Base-by-base conservation (phyloP, 1,140 invertebrate species). In the Triops longicaudatus region DNA sequence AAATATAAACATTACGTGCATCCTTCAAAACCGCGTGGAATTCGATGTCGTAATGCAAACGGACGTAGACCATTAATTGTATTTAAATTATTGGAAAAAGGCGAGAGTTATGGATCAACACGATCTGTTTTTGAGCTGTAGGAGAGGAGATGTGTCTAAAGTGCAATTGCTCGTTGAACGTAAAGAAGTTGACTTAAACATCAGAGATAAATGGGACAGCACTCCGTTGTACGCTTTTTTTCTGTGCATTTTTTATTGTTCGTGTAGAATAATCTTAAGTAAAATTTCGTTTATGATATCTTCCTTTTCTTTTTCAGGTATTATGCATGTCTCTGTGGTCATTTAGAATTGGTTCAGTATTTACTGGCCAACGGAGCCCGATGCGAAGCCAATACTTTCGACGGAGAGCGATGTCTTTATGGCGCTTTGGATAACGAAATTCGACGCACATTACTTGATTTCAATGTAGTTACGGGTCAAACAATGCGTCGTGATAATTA, bases 301-400 rank as follows among this genome's bases (percentile, higher is more conserved):
- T 26, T 1, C 75, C 42, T 10, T 79, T 44, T 73, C 31, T 78
- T 81, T 37, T 83, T 44, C 79, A 87, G 86, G 76, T 88, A 88
- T 78, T 88, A 88, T 82, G 87, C 87, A 1, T 88, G 87, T 81
- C 80, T 88, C 9, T 88, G 87, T 84, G 87, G 87, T 9, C 87
- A 88, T 81, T 79, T 81, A 44, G 83, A 86, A 41, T 71, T 88
- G 22, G 87, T 87, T 0, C 81, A 86, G 76, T 88, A 86, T 81
- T 80, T 88, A 9, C 81, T 88, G 12, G 84, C 84, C 73, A 84
- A 85, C 82, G 87, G 87, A 43, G 88, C 87, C 9, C 81, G 83
- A 73, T 88, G 88, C 84, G 87, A 88, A 79, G 86, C 86, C 1
- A 87, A 87, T 78, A 88, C 88, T 26, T 88, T 88, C 83, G 88